Evolutionary conservation across 2,113 vertebrate genomes (phyloP).

Genomic region (Haemorhous mexicanus): DNA sequence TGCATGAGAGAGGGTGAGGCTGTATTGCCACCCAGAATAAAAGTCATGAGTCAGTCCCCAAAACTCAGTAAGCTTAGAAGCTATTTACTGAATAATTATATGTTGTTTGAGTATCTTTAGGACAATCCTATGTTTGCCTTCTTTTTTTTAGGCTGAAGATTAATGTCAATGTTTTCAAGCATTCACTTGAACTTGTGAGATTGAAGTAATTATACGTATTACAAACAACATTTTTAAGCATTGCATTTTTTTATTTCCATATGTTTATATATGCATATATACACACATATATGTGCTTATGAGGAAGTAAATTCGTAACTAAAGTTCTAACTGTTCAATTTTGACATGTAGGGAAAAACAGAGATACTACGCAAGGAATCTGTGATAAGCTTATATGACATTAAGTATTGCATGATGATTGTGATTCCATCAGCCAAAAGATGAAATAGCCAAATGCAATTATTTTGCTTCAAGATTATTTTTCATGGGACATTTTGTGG

Average conservation of each 20-base stretch:
- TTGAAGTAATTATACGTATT: neutral
- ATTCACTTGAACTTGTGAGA: neutral
- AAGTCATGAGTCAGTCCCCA: slow-evolving; percentile 15
- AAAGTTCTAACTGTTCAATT: neutral
- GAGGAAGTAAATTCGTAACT: neutral
- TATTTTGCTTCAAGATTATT: neutral
- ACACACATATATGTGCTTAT: neutral
- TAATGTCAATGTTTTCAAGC: neutral
- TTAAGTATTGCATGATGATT: neutral
- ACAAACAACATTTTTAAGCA: neutral
- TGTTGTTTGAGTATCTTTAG: slow-evolving; percentile 15
- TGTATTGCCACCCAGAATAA: slow-evolving; percentile 38
- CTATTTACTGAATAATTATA: slow-evolving; percentile 47
- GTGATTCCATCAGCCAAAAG: neutral
- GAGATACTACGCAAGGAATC: neutral
- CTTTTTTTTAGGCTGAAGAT: neutral
- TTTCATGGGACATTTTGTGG: neutral
- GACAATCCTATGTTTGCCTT: neutral
- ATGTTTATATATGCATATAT: neutral
- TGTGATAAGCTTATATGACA: neutral
- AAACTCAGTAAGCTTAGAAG: slow-evolving; percentile 10
- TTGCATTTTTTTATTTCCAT: neutral
- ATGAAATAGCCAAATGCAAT: neutral
- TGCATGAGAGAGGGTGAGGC: neutral
- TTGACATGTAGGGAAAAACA: neutral